Percentiles rank a stretch among this genome's conserved stretches.
phyloP scores from a whole-genome alignment of 1,140 invertebrate genomes.

The Tribolium castaneum region DNA sequence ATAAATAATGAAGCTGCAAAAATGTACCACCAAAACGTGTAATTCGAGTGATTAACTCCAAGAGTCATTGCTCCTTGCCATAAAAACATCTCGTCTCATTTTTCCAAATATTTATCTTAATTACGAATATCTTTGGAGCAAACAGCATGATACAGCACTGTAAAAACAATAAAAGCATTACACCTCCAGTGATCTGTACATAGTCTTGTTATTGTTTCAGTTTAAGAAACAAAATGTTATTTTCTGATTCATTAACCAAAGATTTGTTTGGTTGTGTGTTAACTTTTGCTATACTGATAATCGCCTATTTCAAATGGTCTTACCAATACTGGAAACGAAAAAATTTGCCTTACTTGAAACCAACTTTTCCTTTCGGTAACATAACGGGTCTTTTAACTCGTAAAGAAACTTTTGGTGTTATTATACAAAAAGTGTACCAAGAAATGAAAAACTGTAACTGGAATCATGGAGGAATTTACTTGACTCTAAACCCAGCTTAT shows the following conservation, averaged over 20 bases:
- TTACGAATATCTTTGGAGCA: too few relatives aligned
- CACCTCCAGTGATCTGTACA: too few relatives aligned
- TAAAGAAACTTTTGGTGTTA: background rate
- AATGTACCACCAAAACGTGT: too few relatives aligned
- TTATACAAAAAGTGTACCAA: background rate
- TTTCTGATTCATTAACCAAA: background rate
- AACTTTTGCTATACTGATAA: background rate
- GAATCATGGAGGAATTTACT: constrained; percentile 27
- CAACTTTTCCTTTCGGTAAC: constrained; percentile 19
- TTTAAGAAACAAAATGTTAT: background rate
- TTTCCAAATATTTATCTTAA: too few relatives aligned
- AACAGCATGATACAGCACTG: too few relatives aligned
- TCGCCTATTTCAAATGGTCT: constrained; percentile 17
- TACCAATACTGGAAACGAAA: constrained; percentile 19
- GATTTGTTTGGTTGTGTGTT: background rate
- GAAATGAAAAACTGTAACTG: background rate
- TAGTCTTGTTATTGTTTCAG: constrained; percentile 34
- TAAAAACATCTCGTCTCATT: too few relatives aligned
- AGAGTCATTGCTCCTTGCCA: too few relatives aligned
- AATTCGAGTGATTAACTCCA: too few relatives aligned
- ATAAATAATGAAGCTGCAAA: too few relatives aligned
- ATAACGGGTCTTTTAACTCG: background rate
- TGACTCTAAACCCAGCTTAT: constrained; percentile 20
- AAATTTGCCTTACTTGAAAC: background rate
- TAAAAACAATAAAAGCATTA: too few relatives aligned